Evolutionary conservation across 1,140 invertebrate species (phyloP), one percentile per base, ranked within the genome.

Genomic region (Drosophila pallidifrons): DNA sequence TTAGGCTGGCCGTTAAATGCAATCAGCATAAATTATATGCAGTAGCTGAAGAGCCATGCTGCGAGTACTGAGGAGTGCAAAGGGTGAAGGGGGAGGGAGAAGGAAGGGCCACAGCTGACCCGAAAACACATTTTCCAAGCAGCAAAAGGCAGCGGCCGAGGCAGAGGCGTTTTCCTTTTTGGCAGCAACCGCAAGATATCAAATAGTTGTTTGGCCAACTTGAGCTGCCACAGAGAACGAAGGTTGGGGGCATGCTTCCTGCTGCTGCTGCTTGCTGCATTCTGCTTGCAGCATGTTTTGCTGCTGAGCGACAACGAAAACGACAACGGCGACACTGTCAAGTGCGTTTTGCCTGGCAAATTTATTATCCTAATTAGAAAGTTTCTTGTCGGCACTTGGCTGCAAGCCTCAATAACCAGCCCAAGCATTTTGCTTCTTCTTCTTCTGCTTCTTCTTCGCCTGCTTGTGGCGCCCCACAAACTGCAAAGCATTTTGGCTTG

Each of bases 301-400:
- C 63, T 38, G 61, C 63, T 38, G 61, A 63, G 77, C 82, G 63
- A 82, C 60, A 75, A 66, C 76, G 35, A 32, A 5, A 70, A 69
- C 85, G 75, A 61, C 76, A 69, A 68, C 85, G 80, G 68, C 77
- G 78, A 81, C 70, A 77, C 77, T 88, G 81, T 89, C 85, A 89
- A 81, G 77, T 85, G 78, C 81, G 81, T 72, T 25, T 72, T 70
- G 77, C 76, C 82, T 73, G 65, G 63, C 41, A 90, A 91, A 92
- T 91, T 92, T 91, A 92, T 92, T 82, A 91, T 76, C 77, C 91
- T 91, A 92, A 92, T 92, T 92, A 91, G 80, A 91, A 88, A 91
- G 87, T 90, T 90, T 90, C 73, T 87, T 87, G 83, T 88, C 88
- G 74, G 69, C 83, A 83, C 83, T 88, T 88, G 69, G 15, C 43